These are phyloP conservation scores for Habroteleia sp. DNA, from an alignment of 2,888 invertebrate species.

Conservation along the genomic window DNA sequence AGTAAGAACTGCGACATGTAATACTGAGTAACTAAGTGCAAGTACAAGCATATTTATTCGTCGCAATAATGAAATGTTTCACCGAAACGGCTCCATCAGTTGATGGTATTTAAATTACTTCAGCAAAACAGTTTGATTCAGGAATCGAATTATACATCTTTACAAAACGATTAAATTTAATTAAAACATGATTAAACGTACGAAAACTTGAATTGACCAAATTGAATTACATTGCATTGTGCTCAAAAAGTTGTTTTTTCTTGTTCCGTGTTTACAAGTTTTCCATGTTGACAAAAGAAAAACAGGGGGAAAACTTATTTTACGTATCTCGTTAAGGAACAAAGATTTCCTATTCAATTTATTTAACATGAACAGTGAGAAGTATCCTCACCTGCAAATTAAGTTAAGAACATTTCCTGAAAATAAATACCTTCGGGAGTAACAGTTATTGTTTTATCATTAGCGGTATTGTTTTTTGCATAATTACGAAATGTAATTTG, in stretches of 20 bases:
- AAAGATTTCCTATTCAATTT: slow-evolving; percentile 5
- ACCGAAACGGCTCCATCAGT: slow-evolving; percentile 5
- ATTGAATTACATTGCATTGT: slow-evolving; percentile 9
- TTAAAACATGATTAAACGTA: slow-evolving; percentile 18
- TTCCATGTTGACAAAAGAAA: slow-evolving; percentile 8
- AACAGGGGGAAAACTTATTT: slow-evolving; percentile 1
- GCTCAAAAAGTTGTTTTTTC: slow-evolving; percentile 8
- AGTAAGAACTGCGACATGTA: not conserved
- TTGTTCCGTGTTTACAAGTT: not conserved
- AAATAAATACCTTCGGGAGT: too few species aligned
- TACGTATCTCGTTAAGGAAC: slow-evolving; percentile 1
- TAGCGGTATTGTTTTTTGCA: too few species aligned
- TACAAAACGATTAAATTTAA: slow-evolving; percentile 42
- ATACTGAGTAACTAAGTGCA: slow-evolving; percentile 13
- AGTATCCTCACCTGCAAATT: too few species aligned
- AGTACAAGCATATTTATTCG: slow-evolving; percentile 31
- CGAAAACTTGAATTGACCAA: slow-evolving; percentile 30
- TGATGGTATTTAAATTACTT: slow-evolving; percentile 50
- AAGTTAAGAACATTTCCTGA: too few species aligned
- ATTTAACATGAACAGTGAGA: not conserved
- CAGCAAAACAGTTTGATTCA: slow-evolving; percentile 37
- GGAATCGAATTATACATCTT: slow-evolving; percentile 36
- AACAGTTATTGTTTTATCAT: too few species aligned
- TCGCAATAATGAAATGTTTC: slow-evolving; percentile 25
- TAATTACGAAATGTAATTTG: too few species aligned